Base-by-base conservation (phyloP, 2,888 invertebrate genomes). In the Nemotelus pantherinus region DNA sequence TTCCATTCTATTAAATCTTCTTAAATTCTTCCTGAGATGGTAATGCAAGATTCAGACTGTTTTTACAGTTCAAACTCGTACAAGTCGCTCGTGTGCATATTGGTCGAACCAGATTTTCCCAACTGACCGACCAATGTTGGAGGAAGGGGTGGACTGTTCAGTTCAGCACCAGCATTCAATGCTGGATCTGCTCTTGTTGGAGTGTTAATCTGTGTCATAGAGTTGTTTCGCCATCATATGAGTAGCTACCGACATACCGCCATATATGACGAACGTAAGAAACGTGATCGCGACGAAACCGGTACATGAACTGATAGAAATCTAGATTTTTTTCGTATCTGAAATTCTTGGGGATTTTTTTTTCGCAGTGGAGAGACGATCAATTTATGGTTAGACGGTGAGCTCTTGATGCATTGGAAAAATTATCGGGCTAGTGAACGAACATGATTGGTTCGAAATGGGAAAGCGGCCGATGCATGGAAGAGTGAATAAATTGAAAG, bases 11-110 rank as follows among this genome's bases (percentile, higher is more conserved):
- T 65, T 65, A 65, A 65, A 65, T 65, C 65, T 47, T 65, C 65
- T 65, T 65, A 65, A 65, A 65, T 65, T 65, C 65, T 65, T 45
- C 65, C 65, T 47, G 47, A 44, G 44, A 65, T 65, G 65, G 65
- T n/a, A 45, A 65, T 65, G 65, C n/a, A n/a, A 65, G 47, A 10
- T 65, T 65, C 47, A 25, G 25, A 63, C 63, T 63, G 4, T 41
- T 50, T 9, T n/a, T 58, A 58, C 58, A 6, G 58, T 58, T n/a
- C 25, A n/a, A 25, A 58, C 5, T 50, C 10, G 50, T 10, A 10
- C 5, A 50, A 50, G 10, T 5, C 1, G 10, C 50, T 7, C 50
- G 50, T 50, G 50, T 10, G 50, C 10, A 5, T 5, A 10, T 7
- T 43, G 43, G 41, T 43, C 53, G 53, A 53, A 53, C 68, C 53